A percentile compares a stretch with the other conserved stretches of the same genome.
phyloP scores from a whole-genome alignment of 92 coral and sea anemone species.

The Blastomussa wellsi region DNA sequence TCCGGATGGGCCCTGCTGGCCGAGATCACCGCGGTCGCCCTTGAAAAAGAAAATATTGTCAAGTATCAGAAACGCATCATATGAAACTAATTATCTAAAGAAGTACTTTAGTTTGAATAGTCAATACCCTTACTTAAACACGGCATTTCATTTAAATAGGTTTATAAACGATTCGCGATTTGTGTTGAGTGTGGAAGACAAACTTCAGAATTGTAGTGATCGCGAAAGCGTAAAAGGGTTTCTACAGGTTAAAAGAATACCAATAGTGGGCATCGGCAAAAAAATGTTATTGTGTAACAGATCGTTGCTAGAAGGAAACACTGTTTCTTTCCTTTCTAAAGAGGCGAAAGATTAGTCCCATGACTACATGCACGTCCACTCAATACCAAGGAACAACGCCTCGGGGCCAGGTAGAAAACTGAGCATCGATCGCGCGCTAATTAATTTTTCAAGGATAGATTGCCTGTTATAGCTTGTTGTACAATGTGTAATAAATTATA shows the following conservation, averaged over 20 bases:
- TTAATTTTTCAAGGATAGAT: background rate
- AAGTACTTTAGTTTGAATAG: too few species aligned
- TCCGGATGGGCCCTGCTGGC: slow-evolving; percentile 26
- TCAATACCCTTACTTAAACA: too few species aligned
- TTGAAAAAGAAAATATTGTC: background rate
- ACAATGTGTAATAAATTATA: background rate
- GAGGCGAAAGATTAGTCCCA: background rate
- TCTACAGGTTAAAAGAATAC: background rate
- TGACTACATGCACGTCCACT: background rate
- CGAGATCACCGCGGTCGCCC: slow-evolving; percentile 45
- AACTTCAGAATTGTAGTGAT: too few species aligned
- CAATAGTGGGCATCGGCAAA: too few species aligned
- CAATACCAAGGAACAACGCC: background rate
- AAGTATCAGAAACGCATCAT: background rate
- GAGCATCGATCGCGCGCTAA: background rate
- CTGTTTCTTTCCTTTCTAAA: too few species aligned
- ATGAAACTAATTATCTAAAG: background rate
- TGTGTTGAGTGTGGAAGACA: too few species aligned
- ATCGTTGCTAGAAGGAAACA: background rate
- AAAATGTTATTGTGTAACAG: background rate
- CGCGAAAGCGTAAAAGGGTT: too few species aligned
- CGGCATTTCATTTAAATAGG: too few species aligned
- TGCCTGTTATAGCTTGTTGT: background rate
- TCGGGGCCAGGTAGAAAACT: background rate
- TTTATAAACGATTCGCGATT: too few species aligned